A percentile compares a stretch with the other conserved stretches of the same genome.
These are phyloP conservation scores for Aradophagus sp. DNA, from an alignment of 1,140 invertebrate species.

Conservation along the genomic window DNA sequence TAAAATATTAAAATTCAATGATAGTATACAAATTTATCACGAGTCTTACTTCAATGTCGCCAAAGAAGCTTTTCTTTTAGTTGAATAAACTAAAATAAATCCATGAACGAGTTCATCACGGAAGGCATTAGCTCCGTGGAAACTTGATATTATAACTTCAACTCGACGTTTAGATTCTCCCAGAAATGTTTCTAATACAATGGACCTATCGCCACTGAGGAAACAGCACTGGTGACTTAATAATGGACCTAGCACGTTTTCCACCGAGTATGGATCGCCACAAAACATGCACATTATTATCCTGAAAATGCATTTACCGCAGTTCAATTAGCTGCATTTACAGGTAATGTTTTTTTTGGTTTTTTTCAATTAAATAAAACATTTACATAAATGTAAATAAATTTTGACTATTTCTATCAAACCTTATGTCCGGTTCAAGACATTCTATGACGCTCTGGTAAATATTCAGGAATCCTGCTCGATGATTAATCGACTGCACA, in stretches of 20 bases:
- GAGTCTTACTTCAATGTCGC: conserved; percentile 88
- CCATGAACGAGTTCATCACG: conserved; percentile 95
- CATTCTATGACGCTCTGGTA: conserved; percentile 85
- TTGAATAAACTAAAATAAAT: conserved; percentile 96
- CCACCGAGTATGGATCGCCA: conserved; percentile 94
- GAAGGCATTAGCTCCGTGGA: conserved; percentile 94
- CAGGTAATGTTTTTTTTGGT: no score
- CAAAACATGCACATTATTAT: conserved; percentile 98
- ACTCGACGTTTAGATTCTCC: conserved; percentile 92
- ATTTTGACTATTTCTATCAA: conserved; percentile 10
- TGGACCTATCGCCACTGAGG: conserved; percentile 88
- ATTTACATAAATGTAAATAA: no score
- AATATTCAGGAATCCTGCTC: conserved; percentile 82
- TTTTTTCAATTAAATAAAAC: no score
- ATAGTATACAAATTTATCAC: not conserved
- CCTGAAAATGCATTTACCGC: conserved; percentile 76
- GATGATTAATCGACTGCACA: conserved; percentile 83
- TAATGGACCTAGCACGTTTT: conserved; percentile 91
- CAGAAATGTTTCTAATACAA: conserved; percentile 92
- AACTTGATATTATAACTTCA: conserved; percentile 95
- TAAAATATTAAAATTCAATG: not conserved
- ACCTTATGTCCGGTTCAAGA: conserved; percentile 91
- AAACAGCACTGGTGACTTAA: conserved; percentile 91
- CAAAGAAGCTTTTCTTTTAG: conserved; percentile 94
- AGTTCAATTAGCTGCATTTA: no score